Percentiles rank a stretch among this genome's conserved stretches.
Conservation (phyloP, 2,888 invertebrate genomes). For the Drosophila borborema region DNA sequence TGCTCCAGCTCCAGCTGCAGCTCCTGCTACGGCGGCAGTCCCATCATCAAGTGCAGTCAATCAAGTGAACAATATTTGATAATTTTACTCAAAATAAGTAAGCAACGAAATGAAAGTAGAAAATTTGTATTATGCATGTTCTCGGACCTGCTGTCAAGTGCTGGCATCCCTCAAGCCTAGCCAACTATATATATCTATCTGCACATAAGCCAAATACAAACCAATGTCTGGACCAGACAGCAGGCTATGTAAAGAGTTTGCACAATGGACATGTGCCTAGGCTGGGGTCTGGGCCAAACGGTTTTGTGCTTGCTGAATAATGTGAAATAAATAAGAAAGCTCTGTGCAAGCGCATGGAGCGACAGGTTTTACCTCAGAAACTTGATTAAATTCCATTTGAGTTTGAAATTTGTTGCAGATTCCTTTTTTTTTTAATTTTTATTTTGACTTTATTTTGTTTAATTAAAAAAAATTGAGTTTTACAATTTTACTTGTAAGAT, state of each 20-base stretch:
- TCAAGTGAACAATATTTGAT: slow-evolving; percentile 72
- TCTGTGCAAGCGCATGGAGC: neutral
- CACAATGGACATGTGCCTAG: slow-evolving; percentile 9
- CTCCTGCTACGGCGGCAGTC: slow-evolving; percentile 26
- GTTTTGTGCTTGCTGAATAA: slow-evolving; percentile 3
- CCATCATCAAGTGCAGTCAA: slow-evolving; percentile 75
- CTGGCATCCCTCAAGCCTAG: neutral
- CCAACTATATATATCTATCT: neutral
- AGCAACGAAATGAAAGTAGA: neutral
- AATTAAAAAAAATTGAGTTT: no score
- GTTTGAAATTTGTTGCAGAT: neutral
- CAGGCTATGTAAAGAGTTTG: slow-evolving; percentile 5
- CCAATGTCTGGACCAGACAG: slow-evolving; percentile 26
- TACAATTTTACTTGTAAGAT: no score
- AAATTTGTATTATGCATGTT: slow-evolving; percentile 6
- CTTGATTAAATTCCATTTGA: slow-evolving; percentile 7
- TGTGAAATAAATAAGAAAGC: slow-evolving; percentile 26
- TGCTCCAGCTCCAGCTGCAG: neutral
- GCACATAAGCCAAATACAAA: neutral
- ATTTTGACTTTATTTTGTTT: neutral
- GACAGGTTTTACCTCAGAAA: neutral
- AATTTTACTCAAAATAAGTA: slow-evolving; percentile 42
- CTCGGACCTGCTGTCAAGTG: slow-evolving; percentile 1
- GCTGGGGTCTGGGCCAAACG: neutral
- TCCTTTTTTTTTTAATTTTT: neutral